Evolutionary conservation across 2,797 vertebrate species (phyloP).

Genomic region (Nannoperca obscura): DNA sequence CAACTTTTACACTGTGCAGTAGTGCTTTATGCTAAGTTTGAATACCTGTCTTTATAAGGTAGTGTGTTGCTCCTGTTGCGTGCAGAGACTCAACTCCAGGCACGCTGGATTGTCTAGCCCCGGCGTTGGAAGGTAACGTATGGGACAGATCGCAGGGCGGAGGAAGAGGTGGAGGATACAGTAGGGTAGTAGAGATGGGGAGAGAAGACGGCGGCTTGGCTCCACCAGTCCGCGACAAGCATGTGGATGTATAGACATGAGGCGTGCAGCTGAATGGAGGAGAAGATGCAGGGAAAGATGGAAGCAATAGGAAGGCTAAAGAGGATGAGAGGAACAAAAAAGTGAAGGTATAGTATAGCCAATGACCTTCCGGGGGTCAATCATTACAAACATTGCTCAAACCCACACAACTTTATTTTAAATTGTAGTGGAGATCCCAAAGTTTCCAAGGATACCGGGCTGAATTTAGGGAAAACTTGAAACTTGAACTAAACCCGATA

Average conservation of each 20-base stretch:
- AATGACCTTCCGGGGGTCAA: slow-evolving; percentile 11
- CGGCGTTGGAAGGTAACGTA: slow-evolving; percentile 69
- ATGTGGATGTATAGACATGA: slow-evolving; percentile 15
- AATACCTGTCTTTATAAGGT: slow-evolving; percentile 88
- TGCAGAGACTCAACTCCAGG: slow-evolving; percentile 63
- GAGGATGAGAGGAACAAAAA: slow-evolving; percentile 6
- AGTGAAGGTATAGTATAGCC: neutral
- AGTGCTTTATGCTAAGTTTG: slow-evolving; percentile 73
- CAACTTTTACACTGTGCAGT: slow-evolving; percentile 79
- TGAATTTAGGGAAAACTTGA: slow-evolving; percentile 9
- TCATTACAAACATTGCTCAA: slow-evolving; percentile 34
- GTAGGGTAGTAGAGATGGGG: slow-evolving; percentile 18
- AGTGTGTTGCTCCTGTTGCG: slow-evolving; percentile 67
- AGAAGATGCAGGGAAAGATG: slow-evolving; percentile 19
- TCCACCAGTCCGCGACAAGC: slow-evolving; percentile 30
- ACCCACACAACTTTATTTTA: slow-evolving; percentile 32
- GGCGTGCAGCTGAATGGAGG: slow-evolving; percentile 17
- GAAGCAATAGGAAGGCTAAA: slow-evolving; percentile 26
- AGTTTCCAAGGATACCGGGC: slow-evolving; percentile 36
- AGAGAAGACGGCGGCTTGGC: slow-evolving; percentile 25
- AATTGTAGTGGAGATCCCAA: slow-evolving; percentile 9
- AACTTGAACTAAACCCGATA: neutral
- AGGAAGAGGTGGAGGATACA: slow-evolving; percentile 38
- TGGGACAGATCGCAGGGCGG: slow-evolving; percentile 54
- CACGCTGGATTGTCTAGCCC: slow-evolving; percentile 55